A percentile compares a stretch with the other conserved stretches of the same genome.
These are phyloP conservation scores for Novumbra hubbsi DNA, from an alignment of 2,797 vertebrate genomes.

Conservation along the genomic window DNA sequence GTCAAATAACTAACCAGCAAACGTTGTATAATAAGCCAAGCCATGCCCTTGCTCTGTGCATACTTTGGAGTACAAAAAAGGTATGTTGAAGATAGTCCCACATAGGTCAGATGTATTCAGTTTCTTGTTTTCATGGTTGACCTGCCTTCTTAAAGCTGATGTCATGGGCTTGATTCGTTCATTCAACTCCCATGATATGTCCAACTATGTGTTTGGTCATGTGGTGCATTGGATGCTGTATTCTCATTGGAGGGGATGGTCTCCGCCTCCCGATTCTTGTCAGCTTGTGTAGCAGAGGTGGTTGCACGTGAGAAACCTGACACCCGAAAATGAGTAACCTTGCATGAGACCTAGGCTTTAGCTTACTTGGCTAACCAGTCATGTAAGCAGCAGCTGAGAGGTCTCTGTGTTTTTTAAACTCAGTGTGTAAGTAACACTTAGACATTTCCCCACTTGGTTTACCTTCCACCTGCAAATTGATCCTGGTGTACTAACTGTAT, in stretches of 20 bases:
- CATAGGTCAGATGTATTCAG: background rate
- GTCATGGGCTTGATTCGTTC: background rate
- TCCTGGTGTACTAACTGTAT: background rate
- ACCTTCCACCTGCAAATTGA: background rate
- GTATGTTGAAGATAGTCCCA: background rate
- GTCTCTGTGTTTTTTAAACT: background rate
- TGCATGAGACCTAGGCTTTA: background rate
- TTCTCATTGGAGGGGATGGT: background rate
- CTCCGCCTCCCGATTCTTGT: background rate
- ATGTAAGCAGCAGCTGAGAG: background rate
- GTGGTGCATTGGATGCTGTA: background rate
- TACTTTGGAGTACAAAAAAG: background rate
- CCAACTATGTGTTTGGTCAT: background rate
- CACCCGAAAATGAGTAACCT: background rate
- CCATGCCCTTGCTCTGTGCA: background rate
- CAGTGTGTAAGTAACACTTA: no score
- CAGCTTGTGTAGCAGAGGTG: background rate
- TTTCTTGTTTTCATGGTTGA: background rate
- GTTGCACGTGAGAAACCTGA: background rate
- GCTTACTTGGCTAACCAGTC: background rate
- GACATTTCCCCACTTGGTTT: background rate
- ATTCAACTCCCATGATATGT: background rate
- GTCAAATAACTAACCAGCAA: background rate
- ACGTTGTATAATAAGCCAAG: background rate
- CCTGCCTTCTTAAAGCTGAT: background rate